phyloP scores from a whole-genome alignment of 2,888 invertebrate genomes.

The Hipparchia semele region DNA sequence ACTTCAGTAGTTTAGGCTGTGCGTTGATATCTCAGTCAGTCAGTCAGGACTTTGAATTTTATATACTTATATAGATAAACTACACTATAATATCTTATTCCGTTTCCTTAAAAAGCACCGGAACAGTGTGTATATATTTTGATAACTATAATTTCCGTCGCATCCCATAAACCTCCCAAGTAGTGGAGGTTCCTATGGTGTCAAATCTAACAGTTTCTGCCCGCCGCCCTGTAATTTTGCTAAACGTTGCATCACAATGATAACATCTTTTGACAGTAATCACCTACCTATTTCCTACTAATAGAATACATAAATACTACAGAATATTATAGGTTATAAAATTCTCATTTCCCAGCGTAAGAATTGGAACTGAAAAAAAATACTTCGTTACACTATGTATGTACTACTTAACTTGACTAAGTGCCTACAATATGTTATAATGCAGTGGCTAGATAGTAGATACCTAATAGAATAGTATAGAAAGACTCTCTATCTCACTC shows the following conservation, averaged over 20 bases:
- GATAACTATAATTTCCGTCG: slow-evolving; percentile 31
- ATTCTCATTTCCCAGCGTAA: neutral
- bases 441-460: too few species aligned
- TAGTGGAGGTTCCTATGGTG: slow-evolving; percentile 45
- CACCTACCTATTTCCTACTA: neutral
- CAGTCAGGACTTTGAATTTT: too few species aligned
- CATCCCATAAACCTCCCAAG: slow-evolving; percentile 53
- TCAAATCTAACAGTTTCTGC: slow-evolving; percentile 62
- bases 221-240: slow-evolving; percentile 71
- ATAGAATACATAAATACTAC: too few species aligned
- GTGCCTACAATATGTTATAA: too few species aligned
- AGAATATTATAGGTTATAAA: neutral
- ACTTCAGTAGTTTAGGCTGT: too few species aligned
- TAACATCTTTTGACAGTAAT: slow-evolving; percentile 26
- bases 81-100: neutral
- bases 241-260: slow-evolving; percentile 47
- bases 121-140: slow-evolving; percentile 21
- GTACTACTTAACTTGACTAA: too few species aligned
- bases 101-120: slow-evolving; percentile 26
- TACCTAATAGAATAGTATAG: too few species aligned
- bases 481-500: too few species aligned
- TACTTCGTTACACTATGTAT: too few species aligned
- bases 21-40: too few species aligned
- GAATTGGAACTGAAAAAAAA: too few species aligned
- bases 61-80: too few species aligned